A percentile compares a stretch with the other conserved stretches of the same genome.
phyloP scores from a whole-genome alignment of 2,888 invertebrate species.

The Dryobota labecula region DNA sequence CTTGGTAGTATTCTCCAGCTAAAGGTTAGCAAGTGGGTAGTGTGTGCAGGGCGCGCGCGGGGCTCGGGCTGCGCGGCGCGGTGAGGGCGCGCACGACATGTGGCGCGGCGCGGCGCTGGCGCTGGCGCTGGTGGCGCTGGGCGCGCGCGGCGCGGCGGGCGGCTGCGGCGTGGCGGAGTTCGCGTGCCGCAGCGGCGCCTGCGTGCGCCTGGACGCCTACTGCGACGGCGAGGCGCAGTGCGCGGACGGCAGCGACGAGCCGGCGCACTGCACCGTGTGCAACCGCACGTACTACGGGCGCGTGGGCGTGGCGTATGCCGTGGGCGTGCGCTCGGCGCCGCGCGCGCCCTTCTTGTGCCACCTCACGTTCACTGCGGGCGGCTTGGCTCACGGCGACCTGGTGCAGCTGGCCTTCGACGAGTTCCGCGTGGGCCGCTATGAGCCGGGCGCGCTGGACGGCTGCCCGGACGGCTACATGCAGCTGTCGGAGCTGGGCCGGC shows the following conservation, averaged over 20 bases:
- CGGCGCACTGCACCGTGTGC: constrained; percentile 91
- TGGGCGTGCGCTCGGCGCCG: constrained; percentile 94
- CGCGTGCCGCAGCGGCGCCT: constrained; percentile 91
- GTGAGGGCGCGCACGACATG: constrained; percentile 32
- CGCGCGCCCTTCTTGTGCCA: constrained; percentile 97
- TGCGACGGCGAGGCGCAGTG: constrained; percentile 96
- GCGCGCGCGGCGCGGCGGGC: constrained; percentile 76
- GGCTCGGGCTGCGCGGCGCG: constrained; percentile 59
- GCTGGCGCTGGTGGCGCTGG: constrained; percentile 39
- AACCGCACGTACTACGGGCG: constrained; percentile 98
- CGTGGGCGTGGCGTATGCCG: constrained; percentile 94
- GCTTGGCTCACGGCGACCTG: constrained; percentile 96
- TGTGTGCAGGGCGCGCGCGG: constrained; percentile 17
- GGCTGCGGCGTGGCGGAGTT: constrained; percentile 84
- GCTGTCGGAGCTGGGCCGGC: constrained; percentile 95
- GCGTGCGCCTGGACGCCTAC: constrained; percentile 95
- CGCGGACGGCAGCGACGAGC: constrained; percentile 96
- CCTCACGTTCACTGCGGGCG: constrained; percentile 97
- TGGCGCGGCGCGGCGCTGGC: constrained; percentile 33
- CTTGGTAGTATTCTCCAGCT: no score
- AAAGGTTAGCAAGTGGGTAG: not conserved
- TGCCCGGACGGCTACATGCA: constrained; percentile 97
- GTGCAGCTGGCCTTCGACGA: constrained; percentile 97
- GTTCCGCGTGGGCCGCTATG: constrained; percentile 96
- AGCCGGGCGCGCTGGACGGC: constrained; percentile 93